phyloP scores from a whole-genome alignment of 2,888 invertebrate species.

The Branchipolynoe longqiensis region DNA sequence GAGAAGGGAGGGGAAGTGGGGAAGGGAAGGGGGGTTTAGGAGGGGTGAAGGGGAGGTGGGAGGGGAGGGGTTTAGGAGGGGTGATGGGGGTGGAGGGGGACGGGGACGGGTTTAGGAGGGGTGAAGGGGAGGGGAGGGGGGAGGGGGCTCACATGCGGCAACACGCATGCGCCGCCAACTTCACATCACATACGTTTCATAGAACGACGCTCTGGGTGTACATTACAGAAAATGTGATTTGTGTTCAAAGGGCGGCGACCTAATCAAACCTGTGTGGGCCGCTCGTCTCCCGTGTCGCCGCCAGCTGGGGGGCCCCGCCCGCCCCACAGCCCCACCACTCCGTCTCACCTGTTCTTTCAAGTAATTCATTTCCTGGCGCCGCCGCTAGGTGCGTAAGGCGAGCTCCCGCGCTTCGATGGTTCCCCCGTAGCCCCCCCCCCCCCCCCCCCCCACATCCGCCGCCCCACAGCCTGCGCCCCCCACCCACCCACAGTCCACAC shows the following conservation, averaged over 20 bases:
- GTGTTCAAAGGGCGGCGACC: conserved; percentile 36
- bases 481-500: conserved; percentile 32
- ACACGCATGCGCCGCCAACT: neutral
- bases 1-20: too few relatives aligned
- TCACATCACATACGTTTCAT: conserved; percentile 42
- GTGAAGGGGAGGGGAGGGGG: neutral
- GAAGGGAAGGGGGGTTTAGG: too few relatives aligned
- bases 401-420: too few relatives aligned
- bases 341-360: conserved; percentile 43
- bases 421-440: too few relatives aligned
- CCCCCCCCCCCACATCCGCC: too few relatives aligned
- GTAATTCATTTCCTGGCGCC: conserved; percentile 53
- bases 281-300: conserved; percentile 8
- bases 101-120: neutral
- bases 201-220: neutral
- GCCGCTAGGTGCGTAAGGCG: neutral
- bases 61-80: too few relatives aligned
- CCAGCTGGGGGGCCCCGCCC: conserved; percentile 19
- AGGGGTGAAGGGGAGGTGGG: too few relatives aligned
- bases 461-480: too few relatives aligned
- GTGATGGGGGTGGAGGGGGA: neutral
- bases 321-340: conserved; percentile 3
- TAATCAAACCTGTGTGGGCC: conserved; percentile 27
- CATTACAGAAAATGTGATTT: conserved; percentile 49
- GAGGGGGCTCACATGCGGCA: neutral